Evolutionary conservation across 2,888 invertebrate genomes (phyloP), one percentile per base, ranked within the genome.

Genomic region (Anoncus sp.): DNA sequence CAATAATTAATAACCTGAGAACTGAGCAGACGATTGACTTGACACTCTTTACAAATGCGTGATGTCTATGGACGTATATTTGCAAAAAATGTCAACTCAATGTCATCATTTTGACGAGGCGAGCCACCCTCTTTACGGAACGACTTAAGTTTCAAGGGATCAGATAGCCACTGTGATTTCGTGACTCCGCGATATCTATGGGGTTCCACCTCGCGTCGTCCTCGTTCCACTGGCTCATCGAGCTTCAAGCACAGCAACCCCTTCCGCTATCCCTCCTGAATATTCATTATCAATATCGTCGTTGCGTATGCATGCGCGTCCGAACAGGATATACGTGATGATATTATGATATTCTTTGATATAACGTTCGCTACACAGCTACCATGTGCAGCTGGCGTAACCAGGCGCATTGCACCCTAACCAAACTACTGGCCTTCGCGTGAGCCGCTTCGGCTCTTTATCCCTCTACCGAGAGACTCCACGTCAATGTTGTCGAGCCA

Each of bases 281-380:
- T 81, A 81, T 81, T 77, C 75, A 81, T 81, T 77, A 75, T 81
- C 78, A 81, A 81, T 78, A 75, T 76, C 75, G 43, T 47, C 60
- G 72, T 75, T 81, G 75, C 69, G 75, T 75, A 77, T 80, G 73
- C 70, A 78, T 73, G 70, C 65, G 62, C 66, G 22, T 66, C 66
- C 55, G 49, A 38, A 49, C 65, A 60, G 66, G 35, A 66, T 57
- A 31, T 43, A 60, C 66, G 66, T 74, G 66, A 66, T 66, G 51
- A 66, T 66, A 74, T 74, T 66, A 66, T 40, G 47, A 45, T 57
- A 65, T 63, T 38, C 63, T 72, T 63, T 65, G 72, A 22, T 20
- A 16, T 31, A 57, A 22, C 53, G n/a, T 22, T 12, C 16, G n/a
- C 31, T 24, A 53, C 27, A 59, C n/a, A 20, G 55, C 7, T 45